Conservation (phyloP, 2,113 vertebrate genomes). For the Ellobius talpinus region DNA sequence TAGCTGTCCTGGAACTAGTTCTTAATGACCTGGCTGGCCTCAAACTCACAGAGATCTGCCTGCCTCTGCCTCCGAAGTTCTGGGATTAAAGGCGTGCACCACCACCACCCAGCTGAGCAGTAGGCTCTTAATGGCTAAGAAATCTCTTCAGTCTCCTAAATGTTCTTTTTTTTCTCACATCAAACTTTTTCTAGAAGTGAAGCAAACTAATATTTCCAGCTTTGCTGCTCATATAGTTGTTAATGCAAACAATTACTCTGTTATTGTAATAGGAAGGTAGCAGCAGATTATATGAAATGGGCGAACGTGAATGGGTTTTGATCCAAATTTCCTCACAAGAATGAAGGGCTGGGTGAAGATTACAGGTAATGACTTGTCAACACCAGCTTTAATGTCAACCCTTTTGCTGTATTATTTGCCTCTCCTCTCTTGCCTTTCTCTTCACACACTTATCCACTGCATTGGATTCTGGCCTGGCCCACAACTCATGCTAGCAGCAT, state of each 20-base stretch:
- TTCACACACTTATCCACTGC: background rate
- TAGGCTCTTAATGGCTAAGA: background rate
- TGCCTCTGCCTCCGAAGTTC: too few relatives aligned
- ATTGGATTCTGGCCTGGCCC: background rate
- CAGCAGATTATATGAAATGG: background rate
- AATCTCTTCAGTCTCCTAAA: background rate
- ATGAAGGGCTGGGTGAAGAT: background rate
- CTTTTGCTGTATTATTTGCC: background rate
- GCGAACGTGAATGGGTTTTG: background rate
- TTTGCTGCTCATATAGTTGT: background rate
- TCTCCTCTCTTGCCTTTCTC: background rate
- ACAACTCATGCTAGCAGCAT: background rate
- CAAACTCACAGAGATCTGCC: too few relatives aligned
- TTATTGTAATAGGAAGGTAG: background rate
- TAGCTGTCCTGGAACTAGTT: too few relatives aligned
- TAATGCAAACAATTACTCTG: background rate
- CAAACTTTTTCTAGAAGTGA: background rate
- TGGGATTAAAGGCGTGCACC: rapidly evolving
- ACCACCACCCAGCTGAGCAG: background rate
- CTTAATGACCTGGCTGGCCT: too few relatives aligned
- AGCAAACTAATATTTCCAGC: background rate
- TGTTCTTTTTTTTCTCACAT: background rate
- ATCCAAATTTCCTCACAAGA: background rate
- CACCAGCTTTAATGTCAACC: background rate
- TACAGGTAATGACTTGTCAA: background rate